phyloP scores from a whole-genome alignment of 2,797 vertebrate species.

The Diplodus puntazzo region DNA sequence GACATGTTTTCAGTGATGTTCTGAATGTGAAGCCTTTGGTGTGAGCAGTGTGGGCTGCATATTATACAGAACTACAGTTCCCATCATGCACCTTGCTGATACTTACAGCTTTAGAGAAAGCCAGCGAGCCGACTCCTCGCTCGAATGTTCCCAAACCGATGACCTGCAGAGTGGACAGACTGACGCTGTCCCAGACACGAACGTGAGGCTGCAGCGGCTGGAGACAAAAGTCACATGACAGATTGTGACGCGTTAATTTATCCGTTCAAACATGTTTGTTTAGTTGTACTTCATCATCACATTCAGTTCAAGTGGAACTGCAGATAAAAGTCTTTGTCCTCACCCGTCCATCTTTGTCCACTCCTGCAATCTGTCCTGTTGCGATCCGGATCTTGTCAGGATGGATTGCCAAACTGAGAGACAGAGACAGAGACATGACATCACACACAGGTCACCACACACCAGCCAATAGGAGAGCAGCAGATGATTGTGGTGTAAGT shows the following conservation, averaged over 20 bases:
- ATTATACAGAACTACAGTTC: constrained; percentile 3
- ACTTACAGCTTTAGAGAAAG: constrained; percentile 98
- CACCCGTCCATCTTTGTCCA: constrained; percentile 99
- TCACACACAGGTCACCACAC: constrained; percentile 8
- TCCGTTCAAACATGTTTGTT: too few species aligned
- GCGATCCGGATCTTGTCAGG: constrained; percentile 99
- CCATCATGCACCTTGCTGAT: constrained; percentile 6
- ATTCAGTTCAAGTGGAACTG: neutral
- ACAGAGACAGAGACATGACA: constrained; percentile 56
- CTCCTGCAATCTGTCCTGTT: constrained; percentile 97
- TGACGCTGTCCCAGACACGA: constrained; percentile 97
- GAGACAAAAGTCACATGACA: neutral
- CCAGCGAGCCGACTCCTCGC: constrained; percentile 94
- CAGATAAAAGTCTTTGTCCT: constrained; percentile 53
- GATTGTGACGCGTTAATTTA: too few species aligned
- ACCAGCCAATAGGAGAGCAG: constrained; percentile 6
- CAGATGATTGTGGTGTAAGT: fast-evolving
- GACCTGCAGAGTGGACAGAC: constrained; percentile 91
- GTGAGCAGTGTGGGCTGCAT: neutral
- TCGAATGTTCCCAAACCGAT: constrained; percentile 96
- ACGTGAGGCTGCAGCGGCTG: constrained; percentile 96
- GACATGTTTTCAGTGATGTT: neutral
- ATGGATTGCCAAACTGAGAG: constrained; percentile 93
- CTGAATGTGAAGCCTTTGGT: too few species aligned
- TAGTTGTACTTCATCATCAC: neutral